Conservation (phyloP, 2,888 invertebrate genomes). For the Helobdella robusta region DNA sequence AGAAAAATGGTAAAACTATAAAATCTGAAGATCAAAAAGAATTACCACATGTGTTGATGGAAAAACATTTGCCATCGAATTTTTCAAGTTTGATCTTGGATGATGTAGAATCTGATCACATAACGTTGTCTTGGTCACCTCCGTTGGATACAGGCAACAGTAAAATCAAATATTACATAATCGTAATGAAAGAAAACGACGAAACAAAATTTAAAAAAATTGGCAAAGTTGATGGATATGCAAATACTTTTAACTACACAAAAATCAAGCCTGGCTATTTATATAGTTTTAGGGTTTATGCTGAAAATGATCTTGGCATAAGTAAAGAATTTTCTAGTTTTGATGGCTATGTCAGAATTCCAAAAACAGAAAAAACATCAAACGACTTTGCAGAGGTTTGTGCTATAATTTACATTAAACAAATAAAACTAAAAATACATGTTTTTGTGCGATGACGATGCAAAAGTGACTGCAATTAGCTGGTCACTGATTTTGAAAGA, state of each 20-base stretch:
- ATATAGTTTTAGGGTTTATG: constrained; percentile 32
- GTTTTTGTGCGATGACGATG: no score
- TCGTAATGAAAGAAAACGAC: constrained; percentile 30
- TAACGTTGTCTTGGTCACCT: constrained; percentile 24
- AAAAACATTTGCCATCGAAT: constrained; percentile 8
- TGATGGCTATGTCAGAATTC: constrained; percentile 27
- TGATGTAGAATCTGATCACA: constrained; percentile 18
- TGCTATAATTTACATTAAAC: no score
- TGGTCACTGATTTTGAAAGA: no score
- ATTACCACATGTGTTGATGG: no score
- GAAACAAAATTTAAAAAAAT: constrained; percentile 33
- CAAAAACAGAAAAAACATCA: not conserved
- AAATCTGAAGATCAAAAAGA: no score
- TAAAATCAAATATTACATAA: constrained; percentile 23
- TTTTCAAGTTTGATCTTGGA: constrained; percentile 15
- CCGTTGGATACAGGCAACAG: constrained; percentile 24
- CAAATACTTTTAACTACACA: constrained; percentile 17
- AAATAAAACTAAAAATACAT: no score
- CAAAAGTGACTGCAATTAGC: no score
- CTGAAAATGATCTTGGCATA: constrained; percentile 33
- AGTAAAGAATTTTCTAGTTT: constrained; percentile 29
- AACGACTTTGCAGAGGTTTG: no score
- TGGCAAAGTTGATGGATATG: constrained; percentile 24
- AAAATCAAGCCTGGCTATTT: constrained; percentile 32
- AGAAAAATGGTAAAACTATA: no score